Conservation (phyloP, 2,113 vertebrate genomes). For the Stictonetta naevosa region DNA sequence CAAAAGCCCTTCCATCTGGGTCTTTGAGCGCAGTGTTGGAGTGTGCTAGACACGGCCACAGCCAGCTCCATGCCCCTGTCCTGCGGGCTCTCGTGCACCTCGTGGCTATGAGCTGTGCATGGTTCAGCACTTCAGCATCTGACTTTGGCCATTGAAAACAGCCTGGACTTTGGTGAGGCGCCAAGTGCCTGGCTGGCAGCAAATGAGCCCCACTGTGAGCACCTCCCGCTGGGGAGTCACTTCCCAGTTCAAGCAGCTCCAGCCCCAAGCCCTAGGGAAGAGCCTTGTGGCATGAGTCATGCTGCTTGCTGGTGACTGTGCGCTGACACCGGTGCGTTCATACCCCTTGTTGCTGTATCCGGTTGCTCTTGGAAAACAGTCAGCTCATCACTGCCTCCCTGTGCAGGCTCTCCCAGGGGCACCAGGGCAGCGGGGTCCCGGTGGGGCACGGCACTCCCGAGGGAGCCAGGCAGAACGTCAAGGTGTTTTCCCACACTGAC, state of each 20-base stretch:
- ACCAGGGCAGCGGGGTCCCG: background rate
- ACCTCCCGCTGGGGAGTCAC: background rate
- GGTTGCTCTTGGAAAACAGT: background rate
- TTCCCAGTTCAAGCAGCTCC: too few relatives aligned
- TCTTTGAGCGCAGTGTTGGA: background rate
- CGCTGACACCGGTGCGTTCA: accelerated
- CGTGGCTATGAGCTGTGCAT: conserved; percentile 9
- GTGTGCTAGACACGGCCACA: background rate
- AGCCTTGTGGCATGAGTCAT: background rate
- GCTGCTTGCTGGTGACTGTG: accelerated
- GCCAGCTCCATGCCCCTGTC: background rate
- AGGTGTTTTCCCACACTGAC: background rate
- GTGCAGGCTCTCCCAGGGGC: background rate
- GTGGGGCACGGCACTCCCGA: too few relatives aligned
- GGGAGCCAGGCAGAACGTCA: too few relatives aligned
- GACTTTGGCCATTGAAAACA: background rate
- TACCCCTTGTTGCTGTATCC: background rate
- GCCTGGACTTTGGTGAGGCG: background rate
- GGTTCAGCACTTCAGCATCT: background rate
- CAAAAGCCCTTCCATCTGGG: background rate
- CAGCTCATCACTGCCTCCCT: accelerated
- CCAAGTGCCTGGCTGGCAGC: background rate
- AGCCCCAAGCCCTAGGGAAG: background rate
- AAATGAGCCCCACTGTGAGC: background rate
- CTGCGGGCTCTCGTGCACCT: accelerated